Conservation (phyloP, 2,797 vertebrate genomes). For the Uromys caudimaculatus region DNA sequence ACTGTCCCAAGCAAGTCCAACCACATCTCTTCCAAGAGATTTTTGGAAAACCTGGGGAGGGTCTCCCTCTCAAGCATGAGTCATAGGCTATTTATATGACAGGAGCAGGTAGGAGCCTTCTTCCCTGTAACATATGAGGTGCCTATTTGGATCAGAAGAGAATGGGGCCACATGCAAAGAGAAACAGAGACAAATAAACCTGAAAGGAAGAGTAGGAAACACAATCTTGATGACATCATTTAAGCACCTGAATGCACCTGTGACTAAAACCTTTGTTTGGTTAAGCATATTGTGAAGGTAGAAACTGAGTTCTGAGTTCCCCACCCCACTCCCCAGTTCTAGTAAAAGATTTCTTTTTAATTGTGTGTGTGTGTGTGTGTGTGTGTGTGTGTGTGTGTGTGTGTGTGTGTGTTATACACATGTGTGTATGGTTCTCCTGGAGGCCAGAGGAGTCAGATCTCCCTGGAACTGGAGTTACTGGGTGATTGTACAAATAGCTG, state of each 20-base stretch:
- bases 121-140: neutral
- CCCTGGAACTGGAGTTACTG: neutral
- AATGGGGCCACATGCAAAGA: constrained; percentile 32
- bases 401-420: neutral
- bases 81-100: neutral
- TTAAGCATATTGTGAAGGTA: neutral
- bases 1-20: neutral
- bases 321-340: neutral
- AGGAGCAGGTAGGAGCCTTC: neutral
- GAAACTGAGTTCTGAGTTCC: neutral
- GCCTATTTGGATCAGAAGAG: constrained; percentile 18
- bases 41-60: neutral
- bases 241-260: constrained; percentile 44
- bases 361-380: neutral
- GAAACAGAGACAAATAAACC: constrained; percentile 42
- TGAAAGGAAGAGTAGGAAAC: constrained; percentile 61
- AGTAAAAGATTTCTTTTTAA: neutral
- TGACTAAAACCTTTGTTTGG: constrained; percentile 63
- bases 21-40: constrained; percentile 47
- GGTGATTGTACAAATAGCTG: neutral
- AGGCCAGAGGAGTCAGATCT: neutral
- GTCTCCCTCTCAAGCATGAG: constrained; percentile 3
- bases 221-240: constrained; percentile 66
- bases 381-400: neutral
- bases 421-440: neutral